Percentiles rank a stretch among this genome's conserved stretches.
Evolutionary conservation across 2,888 invertebrate species (phyloP).

Genomic region (Heterodera filipjevi): DNA sequence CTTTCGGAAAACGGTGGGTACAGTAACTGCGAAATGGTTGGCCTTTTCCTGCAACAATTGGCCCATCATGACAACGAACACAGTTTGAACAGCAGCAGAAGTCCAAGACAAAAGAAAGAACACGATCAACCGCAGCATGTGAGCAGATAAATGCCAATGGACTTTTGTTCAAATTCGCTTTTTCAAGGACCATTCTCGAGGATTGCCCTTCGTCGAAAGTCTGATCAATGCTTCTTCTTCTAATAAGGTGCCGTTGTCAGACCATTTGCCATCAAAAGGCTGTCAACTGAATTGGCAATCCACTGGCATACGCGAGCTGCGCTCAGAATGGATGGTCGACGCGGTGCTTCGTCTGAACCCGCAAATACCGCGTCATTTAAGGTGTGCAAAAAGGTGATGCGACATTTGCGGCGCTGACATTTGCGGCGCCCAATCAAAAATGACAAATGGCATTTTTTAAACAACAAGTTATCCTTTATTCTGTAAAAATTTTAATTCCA

Average conservation of each 20-base stretch:
- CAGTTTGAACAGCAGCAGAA: conserved; percentile 81
- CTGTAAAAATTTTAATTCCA: too few relatives aligned
- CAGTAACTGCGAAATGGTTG: conserved; percentile 39
- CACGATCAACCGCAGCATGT: not conserved
- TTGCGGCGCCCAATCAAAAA: too few relatives aligned
- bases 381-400: too few relatives aligned
- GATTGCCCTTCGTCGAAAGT: not conserved
- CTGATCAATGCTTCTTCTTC: not conserved
- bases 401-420: too few relatives aligned
- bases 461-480: too few relatives aligned
- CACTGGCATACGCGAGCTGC: conserved; percentile 74
- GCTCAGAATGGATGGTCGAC: conserved; percentile 77
- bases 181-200: conserved; percentile 3
- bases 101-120: not conserved
- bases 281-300: conserved; percentile 86
- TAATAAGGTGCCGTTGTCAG: conserved; percentile 71
- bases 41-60: conserved; percentile 53
- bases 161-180: not conserved
- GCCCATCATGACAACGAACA: conserved; percentile 81
- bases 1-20: not conserved
- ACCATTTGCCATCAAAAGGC: conserved; percentile 71
- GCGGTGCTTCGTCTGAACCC: conserved; percentile 85
- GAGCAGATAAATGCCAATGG: conserved; percentile 14
- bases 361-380: conserved; percentile 65
- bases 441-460: too few relatives aligned